Conservation (phyloP, 2,797 vertebrate genomes). For the Capromys pilorides region DNA sequence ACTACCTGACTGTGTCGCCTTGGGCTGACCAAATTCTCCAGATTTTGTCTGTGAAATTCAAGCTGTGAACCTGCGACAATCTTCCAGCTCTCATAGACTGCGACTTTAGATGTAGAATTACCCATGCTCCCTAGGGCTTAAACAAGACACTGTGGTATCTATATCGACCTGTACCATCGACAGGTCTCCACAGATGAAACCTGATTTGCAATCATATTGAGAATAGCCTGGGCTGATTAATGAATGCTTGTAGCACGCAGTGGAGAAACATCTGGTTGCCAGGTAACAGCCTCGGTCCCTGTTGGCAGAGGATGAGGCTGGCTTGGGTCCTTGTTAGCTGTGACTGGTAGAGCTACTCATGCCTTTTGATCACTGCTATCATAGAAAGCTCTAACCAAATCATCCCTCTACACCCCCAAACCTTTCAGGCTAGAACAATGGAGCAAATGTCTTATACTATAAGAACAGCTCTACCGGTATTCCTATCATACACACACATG, state of each 20-base stretch:
- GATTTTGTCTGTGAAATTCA: not conserved
- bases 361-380: not conserved
- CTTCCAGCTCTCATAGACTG: not conserved
- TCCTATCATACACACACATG: not conserved
- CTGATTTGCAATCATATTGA: constrained; percentile 36
- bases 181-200: not conserved
- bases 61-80: not conserved
- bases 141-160: not conserved
- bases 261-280: not conserved
- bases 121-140: not conserved
- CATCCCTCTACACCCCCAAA: not conserved
- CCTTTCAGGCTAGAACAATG: not conserved
- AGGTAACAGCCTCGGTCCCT: not conserved
- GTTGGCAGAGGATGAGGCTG: not conserved
- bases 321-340: not conserved
- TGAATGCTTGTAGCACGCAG: constrained; percentile 21
- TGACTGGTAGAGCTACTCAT: not conserved
- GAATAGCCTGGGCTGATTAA: constrained; percentile 21
- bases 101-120: not conserved
- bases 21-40: not conserved
- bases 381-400: not conserved
- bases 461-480: not conserved
- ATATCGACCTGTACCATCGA: not conserved
- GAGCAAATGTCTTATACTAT: not conserved
- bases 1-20: not conserved